Evolutionary conservation across 2,888 invertebrate species (phyloP).

Genomic region (Idaea aversata): DNA sequence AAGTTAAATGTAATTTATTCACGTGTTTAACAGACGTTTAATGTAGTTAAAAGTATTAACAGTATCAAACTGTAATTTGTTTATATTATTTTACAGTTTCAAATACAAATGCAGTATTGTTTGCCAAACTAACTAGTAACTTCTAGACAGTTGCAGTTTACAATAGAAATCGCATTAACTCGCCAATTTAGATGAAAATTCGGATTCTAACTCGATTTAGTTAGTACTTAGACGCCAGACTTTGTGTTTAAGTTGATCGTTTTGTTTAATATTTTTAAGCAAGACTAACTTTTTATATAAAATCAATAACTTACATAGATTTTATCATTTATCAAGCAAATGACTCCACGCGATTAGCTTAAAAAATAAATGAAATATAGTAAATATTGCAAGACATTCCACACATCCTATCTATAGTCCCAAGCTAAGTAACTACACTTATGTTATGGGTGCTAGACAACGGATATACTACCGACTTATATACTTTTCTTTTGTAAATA

Average conservation of each 20-base stretch:
- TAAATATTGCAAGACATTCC: no score
- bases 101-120: slow-evolving; percentile 1
- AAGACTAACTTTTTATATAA: not conserved
- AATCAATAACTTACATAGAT: not conserved
- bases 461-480: no score
- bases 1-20: no score
- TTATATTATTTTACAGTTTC: not conserved
- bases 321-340: no score
- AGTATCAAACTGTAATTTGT: not conserved
- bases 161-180: slow-evolving; percentile 1
- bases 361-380: no score
- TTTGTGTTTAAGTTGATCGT: not conserved
- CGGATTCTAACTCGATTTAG: not conserved
- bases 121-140: not conserved
- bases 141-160: not conserved
- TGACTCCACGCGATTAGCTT: no score
- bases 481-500: no score
- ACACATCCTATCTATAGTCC: no score
- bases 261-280: not conserved
- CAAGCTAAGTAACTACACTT: no score
- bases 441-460: no score
- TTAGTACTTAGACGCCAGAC: not conserved
- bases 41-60: no score
- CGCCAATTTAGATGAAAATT: not conserved
- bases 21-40: no score